phyloP scores from a whole-genome alignment of 2,888 invertebrate genomes.

The Napeogenes inachia region DNA sequence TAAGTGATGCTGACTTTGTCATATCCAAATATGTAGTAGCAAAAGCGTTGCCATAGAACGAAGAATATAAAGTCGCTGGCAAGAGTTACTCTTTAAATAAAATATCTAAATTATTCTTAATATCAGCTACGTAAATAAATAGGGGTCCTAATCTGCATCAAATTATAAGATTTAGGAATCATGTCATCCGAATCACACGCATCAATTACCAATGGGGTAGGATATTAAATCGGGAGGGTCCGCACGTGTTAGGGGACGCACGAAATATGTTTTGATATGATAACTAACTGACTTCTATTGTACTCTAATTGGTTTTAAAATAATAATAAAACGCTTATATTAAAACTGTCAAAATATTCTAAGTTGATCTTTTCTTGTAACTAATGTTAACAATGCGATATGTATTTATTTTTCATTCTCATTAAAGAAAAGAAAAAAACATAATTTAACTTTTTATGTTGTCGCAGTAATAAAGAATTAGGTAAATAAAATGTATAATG shows the following conservation, averaged over 20 bases:
- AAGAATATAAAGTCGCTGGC: background rate
- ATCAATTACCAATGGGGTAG: constrained; percentile 59
- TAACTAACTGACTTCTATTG: constrained; percentile 52
- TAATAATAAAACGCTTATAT: constrained; percentile 2
- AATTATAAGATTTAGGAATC: constrained; percentile 72
- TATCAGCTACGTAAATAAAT: constrained; percentile 19
- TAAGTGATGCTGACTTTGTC: no score
- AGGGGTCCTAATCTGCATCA: constrained; percentile 54
- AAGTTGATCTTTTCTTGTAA: background rate
- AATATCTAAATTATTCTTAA: background rate
- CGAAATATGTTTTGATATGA: constrained; percentile 70
- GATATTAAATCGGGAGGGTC: constrained; percentile 46
- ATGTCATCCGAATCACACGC: constrained; percentile 71
- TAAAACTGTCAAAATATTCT: constrained; percentile 3
- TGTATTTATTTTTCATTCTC: no score
- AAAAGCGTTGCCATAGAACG: no score
- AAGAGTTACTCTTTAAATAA: background rate
- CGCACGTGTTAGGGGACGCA: constrained; percentile 36
- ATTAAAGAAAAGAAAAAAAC: no score
- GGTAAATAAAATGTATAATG: no score
- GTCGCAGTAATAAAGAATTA: no score
- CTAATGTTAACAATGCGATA: background rate
- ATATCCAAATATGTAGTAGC: no score
- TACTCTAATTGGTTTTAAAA: constrained; percentile 49
- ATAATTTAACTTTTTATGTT: no score